Evolutionary conservation across 2,888 invertebrate genomes (phyloP), one percentile per base, ranked within the genome.

Genomic region (Arge pagana): DNA sequence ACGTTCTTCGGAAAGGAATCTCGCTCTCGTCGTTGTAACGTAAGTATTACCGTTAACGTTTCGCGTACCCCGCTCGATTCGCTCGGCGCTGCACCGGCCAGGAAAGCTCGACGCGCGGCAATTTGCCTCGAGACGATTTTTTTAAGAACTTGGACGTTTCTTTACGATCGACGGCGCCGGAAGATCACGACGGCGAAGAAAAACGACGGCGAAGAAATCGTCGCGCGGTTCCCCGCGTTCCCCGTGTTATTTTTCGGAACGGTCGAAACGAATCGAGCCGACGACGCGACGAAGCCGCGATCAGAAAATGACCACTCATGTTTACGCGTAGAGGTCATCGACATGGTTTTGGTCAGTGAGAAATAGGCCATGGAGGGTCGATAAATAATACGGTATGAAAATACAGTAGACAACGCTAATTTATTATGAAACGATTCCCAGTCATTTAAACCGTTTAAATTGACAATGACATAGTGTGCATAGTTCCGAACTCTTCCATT

Each of bases 391-490:
- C 8, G 19, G 23, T 7, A 23, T 31, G 26, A 6, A 21, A 31
- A 42, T 49, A 49, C 41, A 50, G 28, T 39, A 50, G 48, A 28
- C 55, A 54, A 54, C 58, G 56, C 65, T 67, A 57, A 68, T 72
- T 64, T 61, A 72, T 73, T 68, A 72, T 71, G 68, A 60, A 72
- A 62, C 65, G 60, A 64, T 62, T 61, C 60, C 58, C 60, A 56
- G 58, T 55, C 62, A 63, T 62, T 62, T 64, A 65, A 65, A 58
- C 56, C 54, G 61, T 58, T 57, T 52, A 58, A 64, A 67, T 67
- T 66, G 72, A 72, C 71, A 71, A 69, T 71, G 70, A 68, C 65
- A 66, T 60, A 65, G 63, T 66, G n/a, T n/a, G 64, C 66, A 61
- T 61, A 65, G 62, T 54, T 59, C 50, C 55, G 41, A 49, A 48